Conservation (phyloP, 1,140 invertebrate genomes). For the Drosophila rhopaloa region DNA sequence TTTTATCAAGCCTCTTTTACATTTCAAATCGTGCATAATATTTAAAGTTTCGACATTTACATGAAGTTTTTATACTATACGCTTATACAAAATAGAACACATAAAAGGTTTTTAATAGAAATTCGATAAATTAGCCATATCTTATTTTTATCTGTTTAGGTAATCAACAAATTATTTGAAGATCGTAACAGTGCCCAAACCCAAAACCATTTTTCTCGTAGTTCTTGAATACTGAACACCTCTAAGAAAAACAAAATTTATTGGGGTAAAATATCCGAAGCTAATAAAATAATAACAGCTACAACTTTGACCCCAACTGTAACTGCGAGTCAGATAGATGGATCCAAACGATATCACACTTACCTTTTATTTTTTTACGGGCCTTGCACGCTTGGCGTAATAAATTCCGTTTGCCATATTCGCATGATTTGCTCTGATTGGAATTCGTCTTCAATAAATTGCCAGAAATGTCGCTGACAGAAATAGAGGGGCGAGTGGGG, state of each 20-base stretch:
- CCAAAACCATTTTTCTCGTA: no score
- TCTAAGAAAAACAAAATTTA: neutral
- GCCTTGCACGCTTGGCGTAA: slow-evolving; percentile 59
- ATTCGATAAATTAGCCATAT: no score
- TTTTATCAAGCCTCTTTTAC: no score
- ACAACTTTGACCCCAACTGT: slow-evolving; percentile 8
- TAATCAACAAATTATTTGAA: no score
- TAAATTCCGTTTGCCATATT: slow-evolving; percentile 79
- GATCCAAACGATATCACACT: slow-evolving; percentile 77
- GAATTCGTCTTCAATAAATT: slow-evolving; percentile 80
- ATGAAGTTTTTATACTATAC: no score
- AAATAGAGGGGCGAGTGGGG: slow-evolving; percentile 28
- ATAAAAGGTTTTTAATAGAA: no score
- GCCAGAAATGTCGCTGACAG: slow-evolving; percentile 73
- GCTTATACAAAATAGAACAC: no score
- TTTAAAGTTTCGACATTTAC: no score
- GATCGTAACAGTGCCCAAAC: no score
- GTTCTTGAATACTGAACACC: neutral
- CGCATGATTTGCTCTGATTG: slow-evolving; percentile 82
- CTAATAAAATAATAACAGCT: neutral
- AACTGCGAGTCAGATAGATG: slow-evolving; percentile 14
- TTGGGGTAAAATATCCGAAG: neutral
- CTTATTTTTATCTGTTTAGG: no score
- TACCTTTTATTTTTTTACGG: slow-evolving; percentile 81
- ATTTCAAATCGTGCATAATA: no score